phyloP scores from a whole-genome alignment of 2,797 vertebrate genomes.

The Morus bassanus region DNA sequence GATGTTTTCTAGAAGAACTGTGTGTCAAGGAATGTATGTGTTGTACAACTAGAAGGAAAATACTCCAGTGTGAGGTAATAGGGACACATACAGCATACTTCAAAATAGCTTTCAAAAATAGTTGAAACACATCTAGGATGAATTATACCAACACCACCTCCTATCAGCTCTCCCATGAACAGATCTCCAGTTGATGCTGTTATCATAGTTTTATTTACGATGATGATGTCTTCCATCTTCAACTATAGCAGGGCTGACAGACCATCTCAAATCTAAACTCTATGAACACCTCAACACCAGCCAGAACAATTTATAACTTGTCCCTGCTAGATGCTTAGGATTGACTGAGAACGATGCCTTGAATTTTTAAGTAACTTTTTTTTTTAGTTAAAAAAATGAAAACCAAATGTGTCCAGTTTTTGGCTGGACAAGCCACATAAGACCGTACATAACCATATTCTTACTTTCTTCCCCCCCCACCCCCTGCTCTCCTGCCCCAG shows the following conservation, averaged over 20 bases:
- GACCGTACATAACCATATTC: neutral
- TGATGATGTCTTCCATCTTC: neutral
- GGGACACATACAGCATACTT: neutral
- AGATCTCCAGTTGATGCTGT: neutral
- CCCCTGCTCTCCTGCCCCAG: accelerated
- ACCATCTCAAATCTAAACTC: neutral
- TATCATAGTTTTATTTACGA: neutral
- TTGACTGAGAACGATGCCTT: neutral
- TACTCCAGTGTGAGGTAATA: neutral
- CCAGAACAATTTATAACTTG: neutral
- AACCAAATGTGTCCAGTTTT: neutral
- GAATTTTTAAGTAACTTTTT: neutral
- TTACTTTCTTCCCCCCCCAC: neutral
- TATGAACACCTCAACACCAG: neutral
- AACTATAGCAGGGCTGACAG: neutral
- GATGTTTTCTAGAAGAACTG: neutral
- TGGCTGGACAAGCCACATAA: neutral
- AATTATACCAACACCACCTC: neutral
- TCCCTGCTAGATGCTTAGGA: neutral
- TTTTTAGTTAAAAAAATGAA: neutral
- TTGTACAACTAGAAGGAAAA: neutral
- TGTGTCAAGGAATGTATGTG: neutral
- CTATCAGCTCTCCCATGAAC: neutral
- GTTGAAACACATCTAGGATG: neutral
- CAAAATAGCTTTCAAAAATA: neutral